Base-by-base conservation (phyloP, 2,888 invertebrate species). In the Andrena praecox region DNA sequence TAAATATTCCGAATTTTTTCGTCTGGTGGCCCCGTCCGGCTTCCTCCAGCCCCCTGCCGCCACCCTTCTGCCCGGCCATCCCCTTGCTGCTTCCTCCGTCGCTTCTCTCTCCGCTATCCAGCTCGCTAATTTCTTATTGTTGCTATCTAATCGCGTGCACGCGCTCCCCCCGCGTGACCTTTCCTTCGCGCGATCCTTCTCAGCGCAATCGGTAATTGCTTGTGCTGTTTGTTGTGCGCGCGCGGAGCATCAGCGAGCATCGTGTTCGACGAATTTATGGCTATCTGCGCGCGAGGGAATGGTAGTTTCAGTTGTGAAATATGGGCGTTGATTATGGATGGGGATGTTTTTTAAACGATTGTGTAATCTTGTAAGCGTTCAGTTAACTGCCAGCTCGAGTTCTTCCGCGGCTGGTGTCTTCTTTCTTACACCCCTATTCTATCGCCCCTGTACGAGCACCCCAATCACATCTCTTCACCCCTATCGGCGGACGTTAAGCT, bases 1-100 rank as follows among this genome's bases (percentile, higher is more conserved):
- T 93, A 93, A 93, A 93, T 93, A 93, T 92, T 93, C 91, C 87
- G 87, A 90, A 91, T 92, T 92, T 91, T 93, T 92, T 92, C 89
- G 90, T 91, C 91, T 91, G 87, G 59, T 79, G 81, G 84, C 84
- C 84, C 56, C 84, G 81, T 85, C 85, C 85, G 12, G 82, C 68
- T 75, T 82, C 74, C 73, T 76, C 42, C 10, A 69, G 29, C 72
- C 71, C 59, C 27, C 48, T 69, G 48, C 42, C 35, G 50, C 72
- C 73, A 2, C 12, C 42, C 29, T 27, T 27, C 42, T 29, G 16
- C 16, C 42, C 16, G 42, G 1, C 12, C 10, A 6, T 64, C 48
- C 24, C 4, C 31, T 16, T 10, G 31, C 2, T 10, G 31, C n/a
- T 8, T 12, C 35, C 2, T 5, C 29, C 16, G 29, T 52, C 59